Percentiles rank a stretch among this genome's conserved stretches.
phyloP scores from a whole-genome alignment of 2,888 invertebrate species.

The Drosophila sordidula region DNA sequence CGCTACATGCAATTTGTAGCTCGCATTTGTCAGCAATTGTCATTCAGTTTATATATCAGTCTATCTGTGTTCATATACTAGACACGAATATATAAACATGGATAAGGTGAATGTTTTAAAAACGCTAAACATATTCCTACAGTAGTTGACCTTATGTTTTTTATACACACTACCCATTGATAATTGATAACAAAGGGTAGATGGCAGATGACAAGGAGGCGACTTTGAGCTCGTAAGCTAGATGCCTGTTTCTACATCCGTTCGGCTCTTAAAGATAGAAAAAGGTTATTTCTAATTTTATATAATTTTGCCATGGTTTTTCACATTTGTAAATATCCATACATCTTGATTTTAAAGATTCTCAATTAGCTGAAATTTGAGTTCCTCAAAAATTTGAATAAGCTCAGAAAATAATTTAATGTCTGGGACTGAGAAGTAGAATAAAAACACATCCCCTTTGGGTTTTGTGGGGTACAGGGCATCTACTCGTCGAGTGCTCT shows the following conservation, averaged over 20 bases:
- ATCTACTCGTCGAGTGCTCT: background rate
- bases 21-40: conserved; percentile 27
- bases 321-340: no score
- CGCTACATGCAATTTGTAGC: conserved; percentile 33
- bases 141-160: conserved; percentile 54
- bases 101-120: conserved; percentile 31
- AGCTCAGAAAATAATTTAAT: no score
- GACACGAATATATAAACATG: conserved; percentile 14
- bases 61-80: background rate
- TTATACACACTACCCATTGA: background rate
- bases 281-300: no score
- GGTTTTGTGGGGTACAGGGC: background rate
- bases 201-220: background rate
- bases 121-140: conserved; percentile 26
- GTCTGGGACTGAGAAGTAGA: no score
- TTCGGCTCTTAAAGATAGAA: no score
- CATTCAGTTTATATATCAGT: conserved; percentile 7
- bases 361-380: no score
- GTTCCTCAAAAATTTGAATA: no score
- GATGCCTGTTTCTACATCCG: no score
- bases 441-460: no score
- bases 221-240: background rate
- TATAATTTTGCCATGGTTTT: no score
- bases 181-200: background rate
- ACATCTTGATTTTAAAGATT: no score